These are phyloP conservation scores for Myotis findleyi DNA, from an alignment of 2,797 vertebrate genomes.

Conservation along the genomic window DNA sequence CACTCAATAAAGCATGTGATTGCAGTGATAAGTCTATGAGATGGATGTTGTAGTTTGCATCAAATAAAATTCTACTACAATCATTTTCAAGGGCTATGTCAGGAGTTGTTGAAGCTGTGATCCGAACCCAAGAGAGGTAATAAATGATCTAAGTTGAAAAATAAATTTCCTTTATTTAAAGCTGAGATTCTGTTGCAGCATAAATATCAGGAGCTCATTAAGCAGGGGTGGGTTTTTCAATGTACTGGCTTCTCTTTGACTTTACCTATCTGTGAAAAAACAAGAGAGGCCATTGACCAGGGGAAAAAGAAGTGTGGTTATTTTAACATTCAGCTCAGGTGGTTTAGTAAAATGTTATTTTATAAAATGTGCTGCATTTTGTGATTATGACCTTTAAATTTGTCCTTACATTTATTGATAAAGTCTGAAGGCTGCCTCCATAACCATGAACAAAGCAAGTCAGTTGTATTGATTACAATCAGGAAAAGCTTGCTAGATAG, in stretches of 20 bases:
- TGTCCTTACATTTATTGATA: neutral
- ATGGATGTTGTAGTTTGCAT: neutral
- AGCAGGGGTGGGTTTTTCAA: neutral
- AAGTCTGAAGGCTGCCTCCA: neutral
- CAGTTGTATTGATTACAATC: neutral
- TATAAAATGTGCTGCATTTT: constrained; percentile 26
- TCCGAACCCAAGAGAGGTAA: neutral
- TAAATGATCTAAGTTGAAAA: neutral
- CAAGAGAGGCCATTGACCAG: neutral
- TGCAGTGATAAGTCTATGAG: neutral
- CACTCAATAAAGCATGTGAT: neutral
- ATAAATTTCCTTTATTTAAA: constrained; percentile 19
- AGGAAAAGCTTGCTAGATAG: neutral
- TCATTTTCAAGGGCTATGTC: neutral
- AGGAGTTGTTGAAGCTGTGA: neutral
- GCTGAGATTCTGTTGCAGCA: neutral
- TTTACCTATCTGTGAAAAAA: neutral
- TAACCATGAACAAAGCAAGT: neutral
- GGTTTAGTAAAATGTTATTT: constrained; percentile 3
- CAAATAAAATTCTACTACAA: neutral
- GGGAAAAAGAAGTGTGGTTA: neutral
- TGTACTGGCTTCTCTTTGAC: neutral
- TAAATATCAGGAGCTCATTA: constrained; percentile 3
- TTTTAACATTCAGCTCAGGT: constrained; percentile 35
- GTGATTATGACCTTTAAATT: neutral